A percentile compares a stretch with the other conserved stretches of the same genome.
Conservation (phyloP, 2,113 vertebrate species). For the Felis catus region F.catus_Fca126_mat1.0 CM031418.1:106929001-106929500, state of each 20-base stretch:
- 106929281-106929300: not conserved
- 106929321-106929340: not conserved
- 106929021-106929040: not conserved
- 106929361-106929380: not conserved
- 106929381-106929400: not conserved
- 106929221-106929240: not conserved
- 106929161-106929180: not conserved
- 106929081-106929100: not conserved
- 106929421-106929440: not conserved
- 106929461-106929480: not conserved
- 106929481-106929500: not conserved
- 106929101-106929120: not conserved
- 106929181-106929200: not conserved
- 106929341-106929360: not conserved
- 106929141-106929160: not conserved
- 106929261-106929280: not conserved
- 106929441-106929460: not conserved
- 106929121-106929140: not conserved
- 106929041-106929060: not conserved
- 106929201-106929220: not conserved
- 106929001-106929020: not conserved
- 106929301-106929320: not conserved
- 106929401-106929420: not conserved
- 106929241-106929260: not conserved
- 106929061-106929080: not conserved